Evolutionary conservation across 2,888 invertebrate species (phyloP).

Genomic region (Clanis bilineata): DNA sequence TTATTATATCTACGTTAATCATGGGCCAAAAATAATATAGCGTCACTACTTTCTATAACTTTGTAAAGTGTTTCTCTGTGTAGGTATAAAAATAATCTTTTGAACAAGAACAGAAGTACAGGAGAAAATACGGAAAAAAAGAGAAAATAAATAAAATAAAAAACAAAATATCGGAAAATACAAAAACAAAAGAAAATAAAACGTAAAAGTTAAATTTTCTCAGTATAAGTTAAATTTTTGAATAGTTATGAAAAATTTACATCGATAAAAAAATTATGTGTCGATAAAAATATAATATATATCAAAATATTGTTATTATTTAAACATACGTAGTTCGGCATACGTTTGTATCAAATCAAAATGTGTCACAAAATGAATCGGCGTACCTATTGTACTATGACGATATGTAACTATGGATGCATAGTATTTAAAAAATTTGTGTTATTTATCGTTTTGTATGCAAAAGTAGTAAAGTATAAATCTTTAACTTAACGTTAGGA

Average conservation of each 20-base stretch:
- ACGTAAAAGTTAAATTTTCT: constrained; percentile 49
- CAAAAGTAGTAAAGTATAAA: constrained; percentile 76
- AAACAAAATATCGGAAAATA: constrained; percentile 50
- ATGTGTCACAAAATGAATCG: constrained; percentile 61
- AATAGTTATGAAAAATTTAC: constrained; percentile 27
- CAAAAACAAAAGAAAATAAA: constrained; percentile 44
- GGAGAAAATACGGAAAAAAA: constrained; percentile 60
- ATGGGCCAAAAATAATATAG: constrained; percentile 76
- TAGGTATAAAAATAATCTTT: constrained; percentile 69
- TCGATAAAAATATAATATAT: constrained; percentile 36
- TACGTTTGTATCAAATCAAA: constrained; percentile 55
- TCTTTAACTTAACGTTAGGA: constrained; percentile 79
- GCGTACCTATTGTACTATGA: constrained; percentile 55
- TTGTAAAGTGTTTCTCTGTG: constrained; percentile 82
- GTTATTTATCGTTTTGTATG: constrained; percentile 72
- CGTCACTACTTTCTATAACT: constrained; percentile 66
- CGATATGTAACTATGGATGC: constrained; percentile 67
- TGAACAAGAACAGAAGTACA: constrained; percentile 70
- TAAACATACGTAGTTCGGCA: constrained; percentile 57
- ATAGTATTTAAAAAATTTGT: constrained; percentile 66
- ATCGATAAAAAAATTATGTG: constrained; percentile 30
- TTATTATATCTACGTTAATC: constrained; percentile 61
- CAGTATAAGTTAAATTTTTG: constrained; percentile 32
- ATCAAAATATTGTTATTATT: constrained; percentile 28
- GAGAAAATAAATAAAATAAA: constrained; percentile 46